Conservation (phyloP, 1,140 invertebrate species). For the Polypedilum pembai region DNA sequence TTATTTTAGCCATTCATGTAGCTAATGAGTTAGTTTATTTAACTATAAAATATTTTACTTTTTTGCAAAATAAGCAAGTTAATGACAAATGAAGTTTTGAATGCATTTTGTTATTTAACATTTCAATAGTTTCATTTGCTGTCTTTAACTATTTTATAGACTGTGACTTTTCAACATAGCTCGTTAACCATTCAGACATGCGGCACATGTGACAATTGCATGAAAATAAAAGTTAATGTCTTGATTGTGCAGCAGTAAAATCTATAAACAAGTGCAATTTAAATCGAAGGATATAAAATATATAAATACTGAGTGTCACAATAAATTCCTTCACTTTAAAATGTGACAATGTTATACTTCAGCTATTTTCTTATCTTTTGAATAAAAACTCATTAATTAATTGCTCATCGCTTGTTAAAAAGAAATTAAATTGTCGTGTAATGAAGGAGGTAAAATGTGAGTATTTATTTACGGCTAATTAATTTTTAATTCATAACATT, state of each 20-base stretch:
- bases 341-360: too few relatives aligned
- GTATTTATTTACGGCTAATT: constrained; percentile 28
- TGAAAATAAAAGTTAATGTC: constrained; percentile 23
- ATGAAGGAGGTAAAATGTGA: not conserved
- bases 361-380: not conserved
- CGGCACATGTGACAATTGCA: not conserved
- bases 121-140: not conserved
- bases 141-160: constrained; percentile 21
- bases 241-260: constrained; percentile 1
- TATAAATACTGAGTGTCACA: not conserved
- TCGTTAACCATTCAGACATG: not conserved
- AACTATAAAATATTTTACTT: too few relatives aligned
- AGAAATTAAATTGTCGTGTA: not conserved
- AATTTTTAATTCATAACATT: constrained; percentile 26
- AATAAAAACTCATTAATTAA: not conserved
- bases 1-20: too few relatives aligned
- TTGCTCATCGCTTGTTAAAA: constrained; percentile 4
- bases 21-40: too few relatives aligned
- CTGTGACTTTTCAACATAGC: not conserved
- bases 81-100: constrained; percentile 24
- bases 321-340: not conserved
- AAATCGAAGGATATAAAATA: not conserved
- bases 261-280: constrained; percentile 6
- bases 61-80: too few relatives aligned
- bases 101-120: too few relatives aligned